Percentiles rank a stretch among this genome's conserved stretches.
Evolutionary conservation across 2,113 vertebrate species (phyloP).

Genomic region (Pholis gunnellus): DNA sequence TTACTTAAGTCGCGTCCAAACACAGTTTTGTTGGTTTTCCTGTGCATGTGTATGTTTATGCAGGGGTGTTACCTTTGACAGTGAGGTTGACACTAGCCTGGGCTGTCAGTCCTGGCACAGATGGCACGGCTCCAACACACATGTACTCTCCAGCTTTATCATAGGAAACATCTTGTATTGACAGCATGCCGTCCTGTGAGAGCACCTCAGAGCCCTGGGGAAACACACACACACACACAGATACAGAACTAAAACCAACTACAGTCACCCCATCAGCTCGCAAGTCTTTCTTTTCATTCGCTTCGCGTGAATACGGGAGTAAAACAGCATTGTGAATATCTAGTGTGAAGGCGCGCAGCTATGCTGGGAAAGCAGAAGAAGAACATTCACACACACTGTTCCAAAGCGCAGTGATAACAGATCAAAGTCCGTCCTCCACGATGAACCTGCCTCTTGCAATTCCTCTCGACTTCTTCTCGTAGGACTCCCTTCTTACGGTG

Average conservation of each 20-base stretch:
- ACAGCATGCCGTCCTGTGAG: slow-evolving; percentile 71
- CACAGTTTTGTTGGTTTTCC: neutral
- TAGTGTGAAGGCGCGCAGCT: neutral
- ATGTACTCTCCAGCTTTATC: slow-evolving; percentile 82
- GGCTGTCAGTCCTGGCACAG: slow-evolving; percentile 81
- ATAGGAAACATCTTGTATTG: slow-evolving; percentile 71
- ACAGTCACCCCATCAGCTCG: neutral
- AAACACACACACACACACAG: slow-evolving; percentile 53
- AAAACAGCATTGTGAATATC: slow-evolving; percentile 25
- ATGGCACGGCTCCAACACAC: slow-evolving; percentile 84
- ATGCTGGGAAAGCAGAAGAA: slow-evolving; percentile 58
- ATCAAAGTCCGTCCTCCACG: slow-evolving; percentile 46
- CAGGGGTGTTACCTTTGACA: slow-evolving; percentile 84
- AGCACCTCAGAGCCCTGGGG: slow-evolving; percentile 76
- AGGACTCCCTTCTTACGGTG: slow-evolving; percentile 50
- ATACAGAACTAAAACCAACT: slow-evolving; percentile 25
- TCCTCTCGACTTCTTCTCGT: slow-evolving; percentile 54
- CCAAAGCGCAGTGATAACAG: slow-evolving; percentile 55
- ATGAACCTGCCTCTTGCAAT: slow-evolving; percentile 59
- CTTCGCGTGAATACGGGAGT: slow-evolving; percentile 7
- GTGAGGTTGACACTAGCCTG: slow-evolving; percentile 77
- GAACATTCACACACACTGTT: slow-evolving; percentile 52
- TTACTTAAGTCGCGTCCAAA: neutral
- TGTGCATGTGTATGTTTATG: neutral
- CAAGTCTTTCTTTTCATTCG: neutral